Percentiles rank a stretch among this genome's conserved stretches.
Conservation (phyloP, 2,113 vertebrate genomes). For the Alligator mississippiensis region DNA sequence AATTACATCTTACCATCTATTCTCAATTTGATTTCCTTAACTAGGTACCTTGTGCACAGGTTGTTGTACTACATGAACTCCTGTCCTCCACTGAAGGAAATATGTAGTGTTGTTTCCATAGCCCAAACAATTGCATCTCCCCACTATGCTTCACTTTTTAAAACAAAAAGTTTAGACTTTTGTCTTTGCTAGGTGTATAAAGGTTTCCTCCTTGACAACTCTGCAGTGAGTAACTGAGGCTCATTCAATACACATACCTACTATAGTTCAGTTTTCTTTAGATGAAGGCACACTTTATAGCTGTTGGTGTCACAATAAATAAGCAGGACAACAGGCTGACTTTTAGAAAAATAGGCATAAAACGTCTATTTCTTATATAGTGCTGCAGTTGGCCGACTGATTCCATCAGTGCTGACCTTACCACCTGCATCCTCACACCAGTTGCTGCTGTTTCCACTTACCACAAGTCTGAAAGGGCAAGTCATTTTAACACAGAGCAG, state of each 20-base stretch:
- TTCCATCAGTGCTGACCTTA: background rate
- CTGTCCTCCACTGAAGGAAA: background rate
- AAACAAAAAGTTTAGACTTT: background rate
- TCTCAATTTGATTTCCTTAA: background rate
- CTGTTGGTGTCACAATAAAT: background rate
- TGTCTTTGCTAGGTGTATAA: background rate
- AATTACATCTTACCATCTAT: background rate
- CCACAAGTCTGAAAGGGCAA: background rate
- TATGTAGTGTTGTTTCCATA: fast-evolving
- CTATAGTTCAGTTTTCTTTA: background rate
- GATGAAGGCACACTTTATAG: background rate
- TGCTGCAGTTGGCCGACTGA: background rate
- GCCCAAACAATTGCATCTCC: background rate
- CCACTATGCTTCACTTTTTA: background rate
- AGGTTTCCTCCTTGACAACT: background rate
- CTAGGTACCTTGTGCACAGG: fast-evolving
- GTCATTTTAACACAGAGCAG: background rate
- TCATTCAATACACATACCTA: background rate
- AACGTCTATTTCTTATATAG: background rate
- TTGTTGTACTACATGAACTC: fast-evolving
- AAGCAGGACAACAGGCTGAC: background rate
- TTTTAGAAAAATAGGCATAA: background rate
- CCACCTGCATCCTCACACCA: background rate
- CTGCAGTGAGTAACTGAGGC: background rate
- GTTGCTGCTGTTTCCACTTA: background rate